These are phyloP conservation scores for Pentalonia nigronervosa DNA, from an alignment of 1,140 invertebrate species.

Conservation along the genomic window DNA sequence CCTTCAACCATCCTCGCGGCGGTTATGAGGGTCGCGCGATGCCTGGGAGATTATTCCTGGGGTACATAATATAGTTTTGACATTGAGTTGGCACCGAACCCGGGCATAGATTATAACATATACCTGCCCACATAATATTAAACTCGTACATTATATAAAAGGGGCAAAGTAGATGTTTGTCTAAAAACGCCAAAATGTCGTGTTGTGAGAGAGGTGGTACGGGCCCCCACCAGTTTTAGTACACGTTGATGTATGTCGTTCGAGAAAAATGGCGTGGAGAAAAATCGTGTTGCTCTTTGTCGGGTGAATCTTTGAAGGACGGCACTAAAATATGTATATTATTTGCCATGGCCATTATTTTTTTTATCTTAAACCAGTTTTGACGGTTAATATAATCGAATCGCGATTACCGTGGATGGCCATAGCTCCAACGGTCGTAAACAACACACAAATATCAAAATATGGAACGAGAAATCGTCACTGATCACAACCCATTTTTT, in stretches of 20 bases:
- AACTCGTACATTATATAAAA: background rate
- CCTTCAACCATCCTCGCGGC: background rate
- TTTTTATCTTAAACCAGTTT: too few species aligned
- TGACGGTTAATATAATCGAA: too few species aligned
- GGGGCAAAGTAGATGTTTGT: background rate
- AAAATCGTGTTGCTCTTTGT: background rate
- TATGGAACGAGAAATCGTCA: background rate
- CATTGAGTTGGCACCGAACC: conserved; percentile 4
- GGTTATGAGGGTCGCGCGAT: background rate
- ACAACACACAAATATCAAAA: too few species aligned
- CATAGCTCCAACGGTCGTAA: too few species aligned
- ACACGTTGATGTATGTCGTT: background rate
- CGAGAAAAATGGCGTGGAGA: background rate
- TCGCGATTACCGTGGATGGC: too few species aligned
- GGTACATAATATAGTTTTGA: conserved; percentile 12
- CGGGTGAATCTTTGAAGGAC: too few species aligned
- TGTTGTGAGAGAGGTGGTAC: background rate
- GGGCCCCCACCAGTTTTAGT: background rate
- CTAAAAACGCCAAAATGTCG: background rate
- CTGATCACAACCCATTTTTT: background rate
- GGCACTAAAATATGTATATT: too few species aligned
- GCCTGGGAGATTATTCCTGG: background rate
- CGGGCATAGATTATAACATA: background rate
- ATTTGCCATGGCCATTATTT: too few species aligned
- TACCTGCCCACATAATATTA: background rate